These are phyloP conservation scores for Coilia nasus DNA, from an alignment of 2,797 vertebrate genomes.

Conservation along the genomic window DNA sequence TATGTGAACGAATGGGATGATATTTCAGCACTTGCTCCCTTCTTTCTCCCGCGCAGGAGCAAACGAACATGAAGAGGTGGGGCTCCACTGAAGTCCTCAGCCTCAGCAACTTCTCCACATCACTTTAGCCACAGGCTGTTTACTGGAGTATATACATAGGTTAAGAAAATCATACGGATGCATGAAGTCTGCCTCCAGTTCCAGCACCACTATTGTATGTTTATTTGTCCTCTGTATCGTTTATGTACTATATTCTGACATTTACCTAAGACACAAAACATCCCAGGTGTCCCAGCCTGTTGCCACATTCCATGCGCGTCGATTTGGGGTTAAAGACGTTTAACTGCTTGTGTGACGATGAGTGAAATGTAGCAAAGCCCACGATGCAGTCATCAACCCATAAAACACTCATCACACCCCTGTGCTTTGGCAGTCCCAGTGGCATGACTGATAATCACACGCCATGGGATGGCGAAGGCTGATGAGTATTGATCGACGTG, in stretches of 20 bases:
- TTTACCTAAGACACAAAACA: too few relatives aligned
- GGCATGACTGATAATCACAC: constrained; percentile 41
- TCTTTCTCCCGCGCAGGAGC: constrained; percentile 62
- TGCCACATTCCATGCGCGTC: neutral
- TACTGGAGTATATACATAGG: constrained; percentile 42
- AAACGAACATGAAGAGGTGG: constrained; percentile 75
- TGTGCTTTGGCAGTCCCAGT: constrained; percentile 24
- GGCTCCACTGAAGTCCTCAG: constrained; percentile 64
- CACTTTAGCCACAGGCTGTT: constrained; percentile 52
- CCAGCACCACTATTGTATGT: neutral
- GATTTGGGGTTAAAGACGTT: constrained; percentile 15
- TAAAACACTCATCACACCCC: constrained; percentile 18
- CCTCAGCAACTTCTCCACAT: constrained; percentile 74
- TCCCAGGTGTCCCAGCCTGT: neutral
- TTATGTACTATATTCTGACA: neutral
- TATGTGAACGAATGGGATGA: constrained; percentile 69
- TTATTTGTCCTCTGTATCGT: neutral
- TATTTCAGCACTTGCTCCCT: constrained; percentile 64
- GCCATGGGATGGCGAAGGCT: constrained; percentile 44
- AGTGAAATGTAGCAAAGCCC: neutral
- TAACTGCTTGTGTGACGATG: neutral
- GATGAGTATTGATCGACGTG: constrained; percentile 47
- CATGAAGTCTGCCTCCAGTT: constrained; percentile 20
- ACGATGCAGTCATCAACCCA: constrained; percentile 9
- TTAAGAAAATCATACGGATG: constrained; percentile 43